Conservation (phyloP, 2,113 vertebrate genomes). For the Dascyllus trimaculatus region DNA sequence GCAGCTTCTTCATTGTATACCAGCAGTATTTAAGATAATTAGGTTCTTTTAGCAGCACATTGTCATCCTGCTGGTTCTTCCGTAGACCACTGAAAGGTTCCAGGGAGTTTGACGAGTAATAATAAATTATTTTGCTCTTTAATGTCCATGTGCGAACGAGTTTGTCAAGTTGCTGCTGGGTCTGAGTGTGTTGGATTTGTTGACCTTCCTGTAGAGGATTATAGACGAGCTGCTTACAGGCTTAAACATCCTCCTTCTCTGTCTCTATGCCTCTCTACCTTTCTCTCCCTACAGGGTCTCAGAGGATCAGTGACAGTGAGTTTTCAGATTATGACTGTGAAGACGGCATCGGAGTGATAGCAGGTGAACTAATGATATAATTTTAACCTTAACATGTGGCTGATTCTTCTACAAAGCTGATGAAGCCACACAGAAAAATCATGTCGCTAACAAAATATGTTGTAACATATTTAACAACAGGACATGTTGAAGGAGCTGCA, state of each 20-base stretch:
- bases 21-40: no score
- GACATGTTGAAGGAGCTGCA: no score
- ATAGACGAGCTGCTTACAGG: conserved; percentile 51
- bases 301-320: conserved; percentile 95
- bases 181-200: conserved; percentile 24
- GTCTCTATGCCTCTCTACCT: no score
- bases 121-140: neutral
- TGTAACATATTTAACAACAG: neutral
- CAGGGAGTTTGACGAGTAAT: neutral
- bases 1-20: no score
- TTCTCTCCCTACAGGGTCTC: conserved; percentile 87
- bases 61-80: no score
- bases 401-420: no score
- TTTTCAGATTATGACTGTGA: conserved; percentile 97
- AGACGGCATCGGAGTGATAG: conserved; percentile 93
- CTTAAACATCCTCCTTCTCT: conserved; percentile 34
- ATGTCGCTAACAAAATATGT: no score
- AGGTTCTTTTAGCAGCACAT: neutral
- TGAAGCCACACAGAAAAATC: no score
- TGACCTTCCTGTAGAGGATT: conserved; percentile 50
- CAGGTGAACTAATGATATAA: conserved; percentile 84
- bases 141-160: neutral
- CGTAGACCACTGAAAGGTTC: neutral
- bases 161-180: conserved; percentile 2
- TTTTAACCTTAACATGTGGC: neutral